A percentile compares a stretch with the other conserved stretches of the same genome.
These are phyloP conservation scores for Rhinatrema bivittatum DNA, from an alignment of 2,797 vertebrate genomes.

Conservation along the genomic window DNA sequence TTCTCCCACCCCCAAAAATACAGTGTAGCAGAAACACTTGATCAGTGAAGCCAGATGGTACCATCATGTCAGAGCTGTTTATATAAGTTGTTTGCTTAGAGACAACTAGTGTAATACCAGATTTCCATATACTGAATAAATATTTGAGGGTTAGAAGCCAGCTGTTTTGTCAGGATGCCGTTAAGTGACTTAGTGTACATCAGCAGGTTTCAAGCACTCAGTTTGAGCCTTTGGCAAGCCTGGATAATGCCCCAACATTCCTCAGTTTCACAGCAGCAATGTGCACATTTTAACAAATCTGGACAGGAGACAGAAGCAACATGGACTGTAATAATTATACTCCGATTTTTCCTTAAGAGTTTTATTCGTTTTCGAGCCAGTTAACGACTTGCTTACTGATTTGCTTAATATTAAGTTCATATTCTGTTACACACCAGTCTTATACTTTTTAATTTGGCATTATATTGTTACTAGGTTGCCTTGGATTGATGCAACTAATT, in stretches of 20 bases:
- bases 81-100: slow-evolving; percentile 80
- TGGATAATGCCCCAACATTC: slow-evolving; percentile 42
- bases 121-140: slow-evolving; percentile 82
- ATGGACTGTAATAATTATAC: slow-evolving; percentile 44
- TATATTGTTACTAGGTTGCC: slow-evolving; percentile 49
- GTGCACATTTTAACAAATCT: slow-evolving; percentile 22
- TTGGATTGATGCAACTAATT: too few species aligned
- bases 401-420: slow-evolving; percentile 41
- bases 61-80: slow-evolving; percentile 67
- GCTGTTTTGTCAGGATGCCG: slow-evolving; percentile 93
- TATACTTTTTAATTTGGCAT: slow-evolving; percentile 39
- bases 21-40: slow-evolving; percentile 52
- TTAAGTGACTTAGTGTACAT: slow-evolving; percentile 65
- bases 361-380: slow-evolving; percentile 51
- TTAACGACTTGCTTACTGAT: slow-evolving; percentile 52
- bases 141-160: slow-evolving; percentile 79
- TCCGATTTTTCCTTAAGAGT: slow-evolving; percentile 32
- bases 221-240: slow-evolving; percentile 33
- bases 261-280: slow-evolving; percentile 65
- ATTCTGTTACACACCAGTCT: slow-evolving; percentile 1
- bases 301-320: slow-evolving; percentile 24
- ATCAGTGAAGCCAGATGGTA: slow-evolving; percentile 64
- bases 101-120: slow-evolving; percentile 69
- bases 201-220: slow-evolving; percentile 51
- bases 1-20: too few species aligned